A percentile compares a stretch with the other conserved stretches of the same genome.
Evolutionary conservation across 2,888 invertebrate genomes (phyloP).

Genomic region (Pollenia angustigena): DNA sequence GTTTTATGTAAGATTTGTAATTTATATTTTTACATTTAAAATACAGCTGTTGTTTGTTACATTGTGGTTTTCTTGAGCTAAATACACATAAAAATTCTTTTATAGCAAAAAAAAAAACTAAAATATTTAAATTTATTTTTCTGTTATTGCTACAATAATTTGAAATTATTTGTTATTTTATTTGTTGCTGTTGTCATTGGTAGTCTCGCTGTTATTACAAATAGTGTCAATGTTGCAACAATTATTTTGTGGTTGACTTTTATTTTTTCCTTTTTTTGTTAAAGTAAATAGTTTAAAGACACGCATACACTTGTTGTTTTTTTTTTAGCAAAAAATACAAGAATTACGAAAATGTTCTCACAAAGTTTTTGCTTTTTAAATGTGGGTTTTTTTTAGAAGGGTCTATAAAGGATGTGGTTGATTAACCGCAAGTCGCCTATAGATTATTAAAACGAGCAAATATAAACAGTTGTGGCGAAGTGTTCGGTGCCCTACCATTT

Average conservation of each 20-base stretch:
- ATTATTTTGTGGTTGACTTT: slow-evolving; percentile 70
- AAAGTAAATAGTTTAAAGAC: slow-evolving; percentile 12
- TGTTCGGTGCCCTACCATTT: neutral
- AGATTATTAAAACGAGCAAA: slow-evolving; percentile 5
- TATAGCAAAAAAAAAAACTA: slow-evolving; percentile 33
- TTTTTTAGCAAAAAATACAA: neutral
- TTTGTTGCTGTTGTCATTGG: slow-evolving; percentile 21
- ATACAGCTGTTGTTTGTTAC: slow-evolving; percentile 63
- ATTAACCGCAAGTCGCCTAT: slow-evolving; percentile 64
- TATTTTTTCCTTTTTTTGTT: slow-evolving; percentile 1
- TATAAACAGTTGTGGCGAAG: neutral
- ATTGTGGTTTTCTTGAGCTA: slow-evolving; percentile 66
- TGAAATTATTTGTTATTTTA: slow-evolving; percentile 58
- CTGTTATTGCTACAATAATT: slow-evolving; percentile 60
- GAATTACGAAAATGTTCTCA: slow-evolving; percentile 54
- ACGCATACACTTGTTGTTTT: slow-evolving; percentile 1
- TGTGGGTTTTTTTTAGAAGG: slow-evolving; percentile 43
- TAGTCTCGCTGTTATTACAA: slow-evolving; percentile 44
- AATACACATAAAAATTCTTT: slow-evolving; percentile 57
- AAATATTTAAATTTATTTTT: slow-evolving; percentile 53
- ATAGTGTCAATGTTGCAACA: slow-evolving; percentile 73
- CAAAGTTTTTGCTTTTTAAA: slow-evolving; percentile 43
- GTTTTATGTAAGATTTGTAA: slow-evolving; percentile 69
- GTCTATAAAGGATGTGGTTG: slow-evolving; percentile 72
- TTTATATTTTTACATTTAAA: slow-evolving; percentile 59